phyloP scores from a whole-genome alignment of 2,113 vertebrate species.

The Astatoreochromis straeleni region DNA sequence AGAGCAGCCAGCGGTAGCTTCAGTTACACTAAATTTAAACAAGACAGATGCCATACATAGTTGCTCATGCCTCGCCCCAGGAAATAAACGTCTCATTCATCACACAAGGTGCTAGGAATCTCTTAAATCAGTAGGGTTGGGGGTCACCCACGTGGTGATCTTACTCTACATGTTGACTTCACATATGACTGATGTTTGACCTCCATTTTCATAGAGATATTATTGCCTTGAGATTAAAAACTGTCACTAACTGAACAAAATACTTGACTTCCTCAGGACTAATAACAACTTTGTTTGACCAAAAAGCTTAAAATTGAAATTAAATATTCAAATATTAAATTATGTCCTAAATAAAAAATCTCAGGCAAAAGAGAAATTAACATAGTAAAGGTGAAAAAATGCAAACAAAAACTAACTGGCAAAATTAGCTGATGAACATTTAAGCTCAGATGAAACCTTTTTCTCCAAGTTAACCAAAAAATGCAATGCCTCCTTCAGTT shows the following conservation, averaged over 20 bases:
- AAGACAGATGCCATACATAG: conserved; percentile 79
- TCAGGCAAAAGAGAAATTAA: background rate
- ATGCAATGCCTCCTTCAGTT: background rate
- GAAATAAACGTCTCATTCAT: conserved; percentile 74
- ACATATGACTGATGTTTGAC: conserved; percentile 23
- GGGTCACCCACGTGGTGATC: conserved; percentile 37
- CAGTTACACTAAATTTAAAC: conserved; percentile 83
- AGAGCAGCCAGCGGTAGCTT: conserved; percentile 67
- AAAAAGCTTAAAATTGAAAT: background rate
- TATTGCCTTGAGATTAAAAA: background rate
- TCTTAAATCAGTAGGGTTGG: conserved; percentile 45
- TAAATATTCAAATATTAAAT: background rate
- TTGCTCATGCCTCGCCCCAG: conserved; percentile 72
- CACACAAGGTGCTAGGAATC: conserved; percentile 39
- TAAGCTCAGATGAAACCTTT: background rate
- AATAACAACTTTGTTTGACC: background rate
- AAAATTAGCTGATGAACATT: background rate
- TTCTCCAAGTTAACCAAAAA: background rate
- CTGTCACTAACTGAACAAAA: background rate
- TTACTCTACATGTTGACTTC: conserved; percentile 44
- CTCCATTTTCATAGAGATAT: conserved; percentile 5
- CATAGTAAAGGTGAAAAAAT: background rate
- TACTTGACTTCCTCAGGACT: background rate
- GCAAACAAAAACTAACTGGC: background rate
- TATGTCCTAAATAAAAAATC: background rate